Evolutionary conservation across 2,888 invertebrate genomes (phyloP).

Genomic region (Fissipunctia ypsillon): DNA sequence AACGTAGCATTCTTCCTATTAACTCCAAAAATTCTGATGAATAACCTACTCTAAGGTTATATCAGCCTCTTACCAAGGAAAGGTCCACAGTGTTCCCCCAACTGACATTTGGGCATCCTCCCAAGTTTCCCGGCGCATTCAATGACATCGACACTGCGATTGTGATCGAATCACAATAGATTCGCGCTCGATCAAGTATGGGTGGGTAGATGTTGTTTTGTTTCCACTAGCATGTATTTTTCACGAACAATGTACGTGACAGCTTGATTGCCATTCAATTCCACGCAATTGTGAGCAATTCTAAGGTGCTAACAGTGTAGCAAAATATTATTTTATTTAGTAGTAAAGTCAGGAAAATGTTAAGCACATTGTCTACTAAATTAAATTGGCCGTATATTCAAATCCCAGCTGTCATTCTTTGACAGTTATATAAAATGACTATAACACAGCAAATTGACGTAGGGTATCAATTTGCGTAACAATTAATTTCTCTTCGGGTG

Average conservation of each 20-base stretch:
- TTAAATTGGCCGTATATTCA: background rate
- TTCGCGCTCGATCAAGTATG: constrained; percentile 43
- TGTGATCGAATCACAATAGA: constrained; percentile 52
- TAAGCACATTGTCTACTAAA: background rate
- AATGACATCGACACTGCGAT: constrained; percentile 38
- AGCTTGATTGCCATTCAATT: constrained; percentile 6
- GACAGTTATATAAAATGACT: background rate
- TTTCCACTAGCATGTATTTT: constrained; percentile 27
- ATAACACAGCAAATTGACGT: background rate
- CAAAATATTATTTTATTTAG: background rate
- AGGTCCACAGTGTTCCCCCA: background rate
- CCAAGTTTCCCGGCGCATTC: constrained; percentile 41
- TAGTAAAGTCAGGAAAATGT: background rate
- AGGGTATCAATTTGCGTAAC: no score
- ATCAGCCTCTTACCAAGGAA: constrained; percentile 2
- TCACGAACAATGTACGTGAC: constrained; percentile 9
- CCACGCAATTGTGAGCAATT: background rate
- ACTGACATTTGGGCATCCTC: constrained; percentile 48
- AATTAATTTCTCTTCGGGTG: background rate
- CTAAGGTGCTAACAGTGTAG: background rate
- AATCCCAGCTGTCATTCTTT: background rate
- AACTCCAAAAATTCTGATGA: background rate
- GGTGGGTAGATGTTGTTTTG: constrained; percentile 29
- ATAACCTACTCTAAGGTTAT: background rate
- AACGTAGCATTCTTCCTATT: background rate